Percentiles rank a stretch among this genome's conserved stretches.
Conservation (phyloP, 2,797 vertebrate genomes). For the Poliocrania exsul region DNA sequence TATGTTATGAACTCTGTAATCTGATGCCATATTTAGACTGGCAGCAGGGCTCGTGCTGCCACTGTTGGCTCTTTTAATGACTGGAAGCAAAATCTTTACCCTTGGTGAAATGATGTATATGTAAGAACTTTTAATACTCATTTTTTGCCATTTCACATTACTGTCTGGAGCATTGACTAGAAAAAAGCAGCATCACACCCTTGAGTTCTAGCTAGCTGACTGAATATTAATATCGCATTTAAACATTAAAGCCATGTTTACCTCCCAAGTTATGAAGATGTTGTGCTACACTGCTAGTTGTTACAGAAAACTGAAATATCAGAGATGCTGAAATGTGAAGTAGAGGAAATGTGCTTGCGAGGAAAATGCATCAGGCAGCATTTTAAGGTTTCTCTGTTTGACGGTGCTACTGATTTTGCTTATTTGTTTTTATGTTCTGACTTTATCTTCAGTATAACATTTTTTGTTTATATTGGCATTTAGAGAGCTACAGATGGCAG, state of each 20-base stretch:
- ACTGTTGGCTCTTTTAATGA: not conserved
- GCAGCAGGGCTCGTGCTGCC: not conserved
- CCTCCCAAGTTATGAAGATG: not conserved
- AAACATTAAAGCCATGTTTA: not conserved
- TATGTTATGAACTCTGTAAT: not conserved
- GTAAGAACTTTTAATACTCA: not conserved
- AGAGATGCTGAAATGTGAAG: not conserved
- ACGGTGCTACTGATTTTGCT: conserved; percentile 1
- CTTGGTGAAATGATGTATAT: not conserved
- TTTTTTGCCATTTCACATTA: not conserved
- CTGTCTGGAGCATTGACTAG: not conserved
- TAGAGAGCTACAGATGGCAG: not conserved
- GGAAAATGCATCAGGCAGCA: not conserved
- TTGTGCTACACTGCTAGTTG: not conserved
- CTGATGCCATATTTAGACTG: not conserved
- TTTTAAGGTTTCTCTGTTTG: conserved; percentile 5
- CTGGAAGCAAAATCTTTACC: not conserved
- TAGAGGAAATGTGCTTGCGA: not conserved
- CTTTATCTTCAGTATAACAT: not conserved
- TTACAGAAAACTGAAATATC: not conserved
- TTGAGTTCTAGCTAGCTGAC: not conserved
- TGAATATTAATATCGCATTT: not conserved
- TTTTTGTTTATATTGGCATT: not conserved
- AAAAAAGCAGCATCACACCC: not conserved
- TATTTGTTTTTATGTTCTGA: conserved; percentile 4